Evolutionary conservation across 2,797 vertebrate species (phyloP).

Genomic region (Decapterus maruadsi): DNA sequence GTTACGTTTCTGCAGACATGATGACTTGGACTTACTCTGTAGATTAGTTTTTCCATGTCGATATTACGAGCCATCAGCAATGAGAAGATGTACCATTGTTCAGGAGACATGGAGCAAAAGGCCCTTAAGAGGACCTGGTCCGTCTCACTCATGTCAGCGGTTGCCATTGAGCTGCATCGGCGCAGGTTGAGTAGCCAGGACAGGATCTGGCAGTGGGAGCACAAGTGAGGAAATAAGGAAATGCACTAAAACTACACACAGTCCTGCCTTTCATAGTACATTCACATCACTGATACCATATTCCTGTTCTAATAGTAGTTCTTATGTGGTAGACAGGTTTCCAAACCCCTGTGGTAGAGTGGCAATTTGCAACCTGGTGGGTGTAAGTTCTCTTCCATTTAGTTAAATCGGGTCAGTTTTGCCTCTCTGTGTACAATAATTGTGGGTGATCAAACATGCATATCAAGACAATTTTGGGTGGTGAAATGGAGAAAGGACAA

Average conservation of each 20-base stretch:
- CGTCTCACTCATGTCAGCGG: conserved; percentile 32
- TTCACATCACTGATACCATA: neutral
- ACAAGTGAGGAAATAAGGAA: neutral
- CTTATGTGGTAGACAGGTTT: neutral
- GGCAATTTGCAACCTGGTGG: conserved; percentile 1
- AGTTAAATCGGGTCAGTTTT: neutral
- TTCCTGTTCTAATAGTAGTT: neutral
- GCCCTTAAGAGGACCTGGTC: conserved; percentile 64
- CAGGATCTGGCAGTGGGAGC: conserved; percentile 72
- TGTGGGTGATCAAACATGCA: neutral
- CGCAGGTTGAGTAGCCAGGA: conserved; percentile 77
- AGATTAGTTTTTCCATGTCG: conserved; percentile 87
- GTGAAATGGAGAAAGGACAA: neutral
- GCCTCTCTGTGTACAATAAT: neutral
- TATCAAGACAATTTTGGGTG: neutral
- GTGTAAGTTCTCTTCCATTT: conserved; percentile 6
- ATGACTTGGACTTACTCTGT: conserved; percentile 86
- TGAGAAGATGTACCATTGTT: conserved; percentile 84
- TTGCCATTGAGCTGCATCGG: conserved; percentile 63
- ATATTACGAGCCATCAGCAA: conserved; percentile 88
- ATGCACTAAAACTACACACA: neutral
- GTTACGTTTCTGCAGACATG: conserved; percentile 5
- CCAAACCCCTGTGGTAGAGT: neutral
- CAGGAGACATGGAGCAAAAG: conserved; percentile 85
- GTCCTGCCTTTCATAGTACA: neutral